Evolutionary conservation across 2,888 invertebrate species (phyloP).

Genomic region (Caenorhabditis doughertyi): DNA sequence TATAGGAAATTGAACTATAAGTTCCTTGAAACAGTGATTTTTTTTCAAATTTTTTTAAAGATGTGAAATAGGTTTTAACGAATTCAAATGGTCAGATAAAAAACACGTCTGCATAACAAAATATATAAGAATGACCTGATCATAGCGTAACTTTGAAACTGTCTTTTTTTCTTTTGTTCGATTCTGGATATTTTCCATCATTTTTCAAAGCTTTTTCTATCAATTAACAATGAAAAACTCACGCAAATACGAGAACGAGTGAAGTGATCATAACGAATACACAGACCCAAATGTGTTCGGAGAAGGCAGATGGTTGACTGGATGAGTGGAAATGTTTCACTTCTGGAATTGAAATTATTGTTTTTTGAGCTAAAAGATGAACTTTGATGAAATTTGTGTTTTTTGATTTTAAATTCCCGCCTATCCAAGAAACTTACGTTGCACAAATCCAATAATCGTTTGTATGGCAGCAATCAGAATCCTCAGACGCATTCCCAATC

Average conservation of each 20-base stretch:
- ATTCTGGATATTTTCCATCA: background rate
- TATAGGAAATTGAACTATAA: too few species aligned
- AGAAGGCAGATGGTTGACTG: background rate
- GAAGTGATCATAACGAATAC: constrained; percentile 32
- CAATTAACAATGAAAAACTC: background rate
- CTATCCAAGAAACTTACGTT: constrained; percentile 44
- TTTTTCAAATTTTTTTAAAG: too few species aligned
- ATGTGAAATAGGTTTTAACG: too few species aligned
- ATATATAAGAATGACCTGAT: too few species aligned
- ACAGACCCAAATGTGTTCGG: constrained; percentile 32
- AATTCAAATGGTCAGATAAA: too few species aligned
- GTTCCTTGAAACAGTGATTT: too few species aligned
- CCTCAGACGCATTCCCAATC: constrained; percentile 53
- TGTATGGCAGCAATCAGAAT: constrained; percentile 48
- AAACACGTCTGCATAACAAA: too few species aligned
- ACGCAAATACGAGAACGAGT: constrained; percentile 29
- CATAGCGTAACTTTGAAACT: too few species aligned
- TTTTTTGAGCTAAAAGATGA: too few species aligned
- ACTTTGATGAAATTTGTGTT: too few species aligned
- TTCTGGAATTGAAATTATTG: constrained; percentile 17
- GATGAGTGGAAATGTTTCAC: constrained; percentile 48
- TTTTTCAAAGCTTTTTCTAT: background rate
- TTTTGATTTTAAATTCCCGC: too few species aligned
- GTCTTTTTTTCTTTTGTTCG: too few species aligned
- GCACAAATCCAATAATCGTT: constrained; percentile 61